Evolutionary conservation across 1,140 invertebrate species (phyloP).

Genomic region (Procambarus clarkii): DNA sequence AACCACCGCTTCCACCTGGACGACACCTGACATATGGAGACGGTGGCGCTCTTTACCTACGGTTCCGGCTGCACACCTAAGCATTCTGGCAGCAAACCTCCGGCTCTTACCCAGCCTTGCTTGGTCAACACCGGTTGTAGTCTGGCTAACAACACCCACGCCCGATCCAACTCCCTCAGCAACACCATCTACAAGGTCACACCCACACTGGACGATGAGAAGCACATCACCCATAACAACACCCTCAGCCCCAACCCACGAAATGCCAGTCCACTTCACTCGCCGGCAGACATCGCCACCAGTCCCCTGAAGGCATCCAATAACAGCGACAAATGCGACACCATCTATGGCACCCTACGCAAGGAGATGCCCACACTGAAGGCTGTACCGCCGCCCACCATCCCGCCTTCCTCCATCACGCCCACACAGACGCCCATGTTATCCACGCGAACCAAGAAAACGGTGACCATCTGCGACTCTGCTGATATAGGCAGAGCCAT

Average conservation of each 20-base stretch:
- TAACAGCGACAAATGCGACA: conserved; percentile 41
- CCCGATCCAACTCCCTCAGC: conserved; percentile 39
- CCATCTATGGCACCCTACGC: conserved; percentile 50
- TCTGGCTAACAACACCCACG: conserved; percentile 48
- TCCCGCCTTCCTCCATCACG: conserved; percentile 43
- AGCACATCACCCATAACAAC: conserved; percentile 51
- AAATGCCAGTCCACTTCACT: conserved; percentile 21
- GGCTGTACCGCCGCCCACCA: conserved; percentile 50
- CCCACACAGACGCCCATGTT: conserved; percentile 63
- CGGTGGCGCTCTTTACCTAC: conserved; percentile 70
- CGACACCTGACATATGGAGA: conserved; percentile 72
- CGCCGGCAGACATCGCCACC: conserved; percentile 26
- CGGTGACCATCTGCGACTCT: conserved; percentile 61
- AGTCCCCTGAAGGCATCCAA: conserved; percentile 39
- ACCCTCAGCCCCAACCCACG: conserved; percentile 13
- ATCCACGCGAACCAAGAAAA: conserved; percentile 53
- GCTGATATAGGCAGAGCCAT: conserved; percentile 35
- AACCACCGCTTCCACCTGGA: conserved; percentile 71
- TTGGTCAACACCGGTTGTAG: conserved; percentile 48
- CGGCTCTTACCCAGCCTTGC: conserved; percentile 44
- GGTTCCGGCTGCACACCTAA: conserved; percentile 48
- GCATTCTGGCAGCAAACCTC: conserved; percentile 13
- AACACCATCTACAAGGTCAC: conserved; percentile 67
- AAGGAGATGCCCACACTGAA: conserved; percentile 59
- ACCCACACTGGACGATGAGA: conserved; percentile 54